phyloP scores from a whole-genome alignment of 2,888 invertebrate genomes.

The Tipula unca region DNA sequence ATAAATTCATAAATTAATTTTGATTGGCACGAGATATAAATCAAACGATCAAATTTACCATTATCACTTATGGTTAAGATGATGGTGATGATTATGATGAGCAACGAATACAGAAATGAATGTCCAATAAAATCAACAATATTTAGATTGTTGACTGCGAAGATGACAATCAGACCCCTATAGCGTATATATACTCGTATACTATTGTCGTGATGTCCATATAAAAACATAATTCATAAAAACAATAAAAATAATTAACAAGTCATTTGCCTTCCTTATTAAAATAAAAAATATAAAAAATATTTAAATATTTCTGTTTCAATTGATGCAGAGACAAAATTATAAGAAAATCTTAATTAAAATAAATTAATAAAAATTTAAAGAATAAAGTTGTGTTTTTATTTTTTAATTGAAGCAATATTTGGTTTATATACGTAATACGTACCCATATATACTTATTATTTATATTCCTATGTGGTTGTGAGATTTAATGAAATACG shows the following conservation, averaged over 20 bases:
- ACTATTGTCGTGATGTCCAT: background rate
- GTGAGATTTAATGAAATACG: background rate
- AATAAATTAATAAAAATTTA: constrained; percentile 2
- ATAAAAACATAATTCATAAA: background rate
- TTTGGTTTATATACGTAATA: background rate
- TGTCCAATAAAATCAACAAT: background rate
- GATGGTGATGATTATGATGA: background rate
- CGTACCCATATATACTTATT: no score
- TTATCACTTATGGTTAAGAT: background rate
- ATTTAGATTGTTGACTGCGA: background rate
- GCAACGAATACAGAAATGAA: background rate
- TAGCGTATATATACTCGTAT: background rate
- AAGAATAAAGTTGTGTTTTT: background rate
- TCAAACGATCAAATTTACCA: background rate
- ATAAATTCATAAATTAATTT: background rate
- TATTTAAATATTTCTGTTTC: background rate
- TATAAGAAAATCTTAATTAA: constrained; percentile 8
- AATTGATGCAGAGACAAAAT: background rate
- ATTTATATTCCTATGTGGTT: background rate
- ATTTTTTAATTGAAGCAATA: background rate
- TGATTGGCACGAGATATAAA: background rate
- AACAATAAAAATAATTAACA: background rate
- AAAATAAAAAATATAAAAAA: background rate
- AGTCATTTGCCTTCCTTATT: constrained; percentile 8
- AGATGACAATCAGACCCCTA: background rate